Base-by-base conservation (phyloP, 2,797 vertebrate genomes). In the Esox masquinongy region DNA sequence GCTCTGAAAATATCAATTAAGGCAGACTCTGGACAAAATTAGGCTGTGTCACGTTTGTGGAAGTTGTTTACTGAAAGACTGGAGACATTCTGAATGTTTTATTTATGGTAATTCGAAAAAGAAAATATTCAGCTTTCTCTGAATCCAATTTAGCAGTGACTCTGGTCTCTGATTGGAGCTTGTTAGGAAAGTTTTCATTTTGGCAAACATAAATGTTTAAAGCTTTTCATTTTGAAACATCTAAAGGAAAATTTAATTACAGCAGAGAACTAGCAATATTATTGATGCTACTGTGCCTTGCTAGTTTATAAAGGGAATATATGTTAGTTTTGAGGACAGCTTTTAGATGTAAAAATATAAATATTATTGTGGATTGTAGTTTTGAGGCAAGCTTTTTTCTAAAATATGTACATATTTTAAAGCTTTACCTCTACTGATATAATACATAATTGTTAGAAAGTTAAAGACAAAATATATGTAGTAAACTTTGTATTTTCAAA, bases 1-100 rank as follows among this genome's bases (percentile, higher is more conserved):
- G 87, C 82, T 88, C 90, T 81, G 67, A 85, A 91, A 90, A 91
- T 91, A 88, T 86, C 90, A 93, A 90, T 92, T 92, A 94, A 86
- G 85, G 82, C 75, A 79, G 88, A 86, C 82, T 87, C 90, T 80
- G 70, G 84, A 88, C 91, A 88, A 63, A 89, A 91, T 85, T 81
- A 90, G 86, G 88, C 86, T n/a, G 51, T 78, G 80, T 84, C 66
- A 80, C 84, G 82, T 88, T 89, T 78, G 85, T 85, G 77, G 71
- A 59, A 53, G 74, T 82, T 71, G 81, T 82, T 72, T 83, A 77
- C 84, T 87, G 82, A 84, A 78, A 85, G 83, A 87, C 83, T 85
- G 63, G 56, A 71, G 71, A 74, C 75, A 75, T 90, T 68, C 64
- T 53, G 15, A 53, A 72, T 71, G 59, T 49, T 72, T 77, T 50